Base-by-base conservation (phyloP, 2,888 invertebrate species). In the Venusia cambrica region DNA sequence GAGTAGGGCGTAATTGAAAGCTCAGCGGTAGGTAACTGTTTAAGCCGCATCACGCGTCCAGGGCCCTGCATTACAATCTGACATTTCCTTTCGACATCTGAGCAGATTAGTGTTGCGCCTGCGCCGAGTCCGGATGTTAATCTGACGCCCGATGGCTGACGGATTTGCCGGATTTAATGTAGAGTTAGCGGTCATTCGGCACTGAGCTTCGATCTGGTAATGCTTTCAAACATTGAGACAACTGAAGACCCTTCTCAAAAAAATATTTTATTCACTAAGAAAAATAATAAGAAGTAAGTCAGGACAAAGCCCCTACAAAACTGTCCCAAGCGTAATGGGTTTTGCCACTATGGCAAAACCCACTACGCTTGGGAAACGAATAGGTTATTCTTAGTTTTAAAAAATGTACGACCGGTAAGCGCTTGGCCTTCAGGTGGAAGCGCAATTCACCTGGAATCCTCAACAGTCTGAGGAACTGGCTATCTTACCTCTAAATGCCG, bases 71-170 rank as follows among this genome's bases (percentile, higher is more conserved):
- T 80, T 80, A 78, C 85, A 81, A 87, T 85, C 87, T 78, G 87
- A 88, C 87, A 77, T 88, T 87, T 88, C 87, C 87, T 85, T 77
- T 81, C 78, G 87, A 84, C 85, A 80, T 87, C 81, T 77, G 80
- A 87, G 80, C 77, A 85, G 87, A 85, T 87, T 84, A 85, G 77
- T 77, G 79, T 76, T 84, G 74, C 78, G 73, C n/a, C n/a, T n/a
- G n/a, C 70, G 67, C 74, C 71, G 67, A 73, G 79, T 75, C 76
- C 59, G 73, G 70, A 79, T 80, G 71, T 76, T 84, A 87, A 87
- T 84, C 84, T 72, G 84, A 87, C 87, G 81, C 70, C 55, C 67
- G 71, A 81, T 63, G 75, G 77, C 77, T 77, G 73, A 76, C 77
- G 69, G 79, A 78, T 76, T 77, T 73, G 77, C 76, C 62, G 67